Base-by-base conservation (phyloP, 2,113 vertebrate species). In the Cinclus cinclus region DNA sequence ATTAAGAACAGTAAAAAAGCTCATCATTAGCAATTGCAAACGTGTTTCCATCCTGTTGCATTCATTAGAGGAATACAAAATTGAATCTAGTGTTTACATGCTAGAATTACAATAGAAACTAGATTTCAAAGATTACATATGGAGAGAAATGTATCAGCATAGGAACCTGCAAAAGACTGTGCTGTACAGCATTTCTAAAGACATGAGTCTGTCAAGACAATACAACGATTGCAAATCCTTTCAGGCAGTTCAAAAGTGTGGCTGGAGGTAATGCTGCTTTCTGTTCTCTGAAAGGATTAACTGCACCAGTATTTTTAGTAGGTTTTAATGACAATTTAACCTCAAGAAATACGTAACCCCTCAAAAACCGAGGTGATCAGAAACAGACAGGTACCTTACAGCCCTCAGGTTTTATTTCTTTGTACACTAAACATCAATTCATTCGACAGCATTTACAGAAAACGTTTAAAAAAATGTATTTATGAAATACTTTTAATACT, bases 1-100 rank as follows among this genome's bases (percentile, higher is more conserved):
- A 96, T 94, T 93, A 93, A 90, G 91, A 95, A 93, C 90, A 86
- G 86, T 96, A 95, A 74, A 95, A 96, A 97, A 97, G 95, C 92
- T 91, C 94, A 93, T 95, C 85, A 92, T 95, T 90, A 96, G 94
- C 88, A 92, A 92, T 1, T 19, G 83, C 95, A 96, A 95, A 95
- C 86, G 85, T 60, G 35, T 89, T 96, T 91, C 95, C 94, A 94
- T 95, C 92, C 90, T 56, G 79, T 81, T 47, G 94, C 95, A 95
- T 97, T 96, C 91, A 80, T 83, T 79, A 90, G 86, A 90, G 90
- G 83, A 96, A 90, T 94, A 95, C 86, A 94, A 95, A 95, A 94
- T 84, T 89, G 76, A 94, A 90, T 78, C 86, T 83, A 77, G 77
- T 92, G 92, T 81, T 90, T 75, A 90, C 94, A 95, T 96, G 95